Evolutionary conservation across 2,888 invertebrate genomes (phyloP).

Genomic region (Agrenia bidenticulata): DNA sequence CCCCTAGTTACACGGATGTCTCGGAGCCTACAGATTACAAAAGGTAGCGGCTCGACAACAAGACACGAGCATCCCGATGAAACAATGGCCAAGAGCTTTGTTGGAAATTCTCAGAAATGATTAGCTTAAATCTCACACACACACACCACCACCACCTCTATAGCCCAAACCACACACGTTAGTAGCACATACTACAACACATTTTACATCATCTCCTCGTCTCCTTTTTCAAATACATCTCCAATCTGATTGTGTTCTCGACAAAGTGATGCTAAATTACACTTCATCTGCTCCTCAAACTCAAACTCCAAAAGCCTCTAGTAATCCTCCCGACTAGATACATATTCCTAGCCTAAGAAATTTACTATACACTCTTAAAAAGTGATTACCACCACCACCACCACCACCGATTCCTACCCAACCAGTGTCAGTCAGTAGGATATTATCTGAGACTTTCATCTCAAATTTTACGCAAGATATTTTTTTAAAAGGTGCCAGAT

Average conservation of each 20-base stretch:
- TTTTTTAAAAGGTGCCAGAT: too few relatives aligned
- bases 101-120: slow-evolving; percentile 23
- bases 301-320: neutral
- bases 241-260: slow-evolving; percentile 18
- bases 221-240: neutral
- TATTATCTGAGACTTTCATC: slow-evolving; percentile 3
- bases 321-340: too few relatives aligned
- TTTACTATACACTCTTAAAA: too few relatives aligned
- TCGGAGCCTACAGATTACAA: neutral
- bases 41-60: slow-evolving; percentile 6
- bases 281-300: slow-evolving; percentile 10
- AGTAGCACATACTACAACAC: neutral
- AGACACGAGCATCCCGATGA: slow-evolving; percentile 3
- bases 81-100: slow-evolving; percentile 25
- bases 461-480: too few relatives aligned
- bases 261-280: slow-evolving; percentile 21
- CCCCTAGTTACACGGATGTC: too few relatives aligned
- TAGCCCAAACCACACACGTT: neutral
- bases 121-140: slow-evolving; percentile 18
- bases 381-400: too few relatives aligned
- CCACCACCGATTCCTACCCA: too few relatives aligned
- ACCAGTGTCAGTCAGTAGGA: slow-evolving; percentile 14
- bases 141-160: neutral
- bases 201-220: neutral
- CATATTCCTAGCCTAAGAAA: too few relatives aligned